Evolutionary conservation across 2,888 invertebrate species (phyloP).

Genomic region (Leucophora obtusa): DNA sequence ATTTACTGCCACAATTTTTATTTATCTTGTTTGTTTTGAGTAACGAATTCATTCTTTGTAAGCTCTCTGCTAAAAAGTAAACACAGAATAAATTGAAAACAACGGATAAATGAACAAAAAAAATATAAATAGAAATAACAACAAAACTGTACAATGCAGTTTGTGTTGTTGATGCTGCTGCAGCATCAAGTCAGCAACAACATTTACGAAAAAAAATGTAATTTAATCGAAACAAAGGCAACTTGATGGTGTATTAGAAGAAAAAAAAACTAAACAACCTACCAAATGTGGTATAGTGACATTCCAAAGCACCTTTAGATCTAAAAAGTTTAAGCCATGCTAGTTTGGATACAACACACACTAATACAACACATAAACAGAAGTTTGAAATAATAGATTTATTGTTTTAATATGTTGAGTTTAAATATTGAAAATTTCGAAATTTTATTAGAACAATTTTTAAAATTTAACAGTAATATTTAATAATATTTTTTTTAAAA

Average conservation of each 20-base stretch:
- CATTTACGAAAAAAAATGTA: background rate
- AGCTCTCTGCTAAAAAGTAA: background rate
- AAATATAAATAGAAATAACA: background rate
- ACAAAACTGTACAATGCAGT: constrained; percentile 35
- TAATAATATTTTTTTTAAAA: no score
- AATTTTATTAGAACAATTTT: no score
- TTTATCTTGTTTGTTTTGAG: no score
- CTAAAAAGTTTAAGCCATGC: constrained; percentile 28
- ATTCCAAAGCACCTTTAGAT: constrained; percentile 61
- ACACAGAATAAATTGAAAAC: background rate
- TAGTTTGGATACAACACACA: constrained; percentile 5
- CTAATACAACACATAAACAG: background rate
- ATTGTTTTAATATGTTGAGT: background rate
- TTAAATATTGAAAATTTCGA: no score
- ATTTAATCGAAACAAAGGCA: constrained; percentile 2
- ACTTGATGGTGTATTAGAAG: background rate
- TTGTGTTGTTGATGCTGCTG: background rate
- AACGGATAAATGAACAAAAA: constrained; percentile 13
- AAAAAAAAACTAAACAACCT: constrained; percentile 16
- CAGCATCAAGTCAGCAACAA: constrained; percentile 17
- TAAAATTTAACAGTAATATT: no score
- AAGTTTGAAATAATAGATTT: background rate
- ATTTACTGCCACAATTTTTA: no score
- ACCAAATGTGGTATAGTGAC: constrained; percentile 58
- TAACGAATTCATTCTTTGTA: no score